Evolutionary conservation across 2,797 vertebrate genomes (phyloP), one percentile per base, ranked within the genome.

Genomic region (Trichosurus vulpecula): DNA sequence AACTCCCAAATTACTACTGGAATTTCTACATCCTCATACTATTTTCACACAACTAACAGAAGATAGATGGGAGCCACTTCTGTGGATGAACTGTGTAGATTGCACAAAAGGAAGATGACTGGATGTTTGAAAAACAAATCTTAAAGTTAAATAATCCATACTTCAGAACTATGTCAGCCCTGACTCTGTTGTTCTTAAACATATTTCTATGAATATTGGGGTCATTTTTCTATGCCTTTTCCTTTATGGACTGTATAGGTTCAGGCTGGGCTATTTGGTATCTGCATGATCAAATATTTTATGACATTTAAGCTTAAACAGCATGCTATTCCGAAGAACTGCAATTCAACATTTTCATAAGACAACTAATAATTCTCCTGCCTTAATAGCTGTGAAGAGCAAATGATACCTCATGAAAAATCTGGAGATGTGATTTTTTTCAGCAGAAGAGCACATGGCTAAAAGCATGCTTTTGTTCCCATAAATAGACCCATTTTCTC

Each of bases 311-410:
- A 96, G 91, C 87, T 93, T 93, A 92, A 95, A 74, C 93, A 93
- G 95, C 91, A 92, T 95, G 95, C 92, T 81, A 93, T 57, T 95
- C 87, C 94, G 57, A 87, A 95, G 95, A 94, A 57, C 94, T 61
- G 55, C 90, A 94, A 92, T 53, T 92, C 95, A 92, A 9, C 95
- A 66, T 94, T 95, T 94, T 97, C 91, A 58, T 53, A 93, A 92
- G 89, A 93, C 97, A 96, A 96, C 96, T 92, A 97, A 97, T 97
- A 96, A 96, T 93, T 94, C 95, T 95, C 91, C 92, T 56, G 54
- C 66, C 52, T 92, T 58, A 57, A 93, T 93, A 95, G 56, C 92
- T 94, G 41, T 87, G 94, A 81, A 96, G 91, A 96, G 35, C 95
- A 92, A 47, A 56, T 4, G 55, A 55, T 41, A 54, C 87, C 92